These are phyloP conservation scores for Hedya salicella DNA, from an alignment of 2,888 invertebrate species.

Conservation along the genomic window DNA sequence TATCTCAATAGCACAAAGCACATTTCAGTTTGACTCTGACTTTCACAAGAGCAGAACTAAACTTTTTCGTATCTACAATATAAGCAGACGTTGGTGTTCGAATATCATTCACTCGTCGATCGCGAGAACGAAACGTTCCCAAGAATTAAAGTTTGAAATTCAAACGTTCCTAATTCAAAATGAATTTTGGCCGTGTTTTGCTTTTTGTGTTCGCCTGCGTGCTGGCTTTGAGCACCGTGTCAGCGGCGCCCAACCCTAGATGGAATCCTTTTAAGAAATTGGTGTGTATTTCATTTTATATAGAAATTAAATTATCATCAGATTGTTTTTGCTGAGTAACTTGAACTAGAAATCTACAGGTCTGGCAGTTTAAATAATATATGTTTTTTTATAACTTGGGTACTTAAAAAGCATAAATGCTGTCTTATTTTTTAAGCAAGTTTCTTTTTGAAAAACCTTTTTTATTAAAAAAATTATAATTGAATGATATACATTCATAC, in stretches of 20 bases:
- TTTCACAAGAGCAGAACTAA: not conserved
- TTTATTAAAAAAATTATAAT: no score
- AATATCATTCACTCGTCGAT: constrained; percentile 39
- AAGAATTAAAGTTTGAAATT: constrained; percentile 19
- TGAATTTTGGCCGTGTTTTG: constrained; percentile 62
- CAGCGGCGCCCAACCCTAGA: constrained; percentile 56
- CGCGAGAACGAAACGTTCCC: constrained; percentile 6
- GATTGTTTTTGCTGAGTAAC: no score
- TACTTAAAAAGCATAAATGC: no score
- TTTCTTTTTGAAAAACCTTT: no score
- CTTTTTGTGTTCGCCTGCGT: constrained; percentile 62
- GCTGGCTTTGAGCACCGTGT: constrained; percentile 51
- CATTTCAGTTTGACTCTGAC: constrained; percentile 1
- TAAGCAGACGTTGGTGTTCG: constrained; percentile 14
- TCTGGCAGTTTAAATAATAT: no score
- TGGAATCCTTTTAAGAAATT: constrained; percentile 63
- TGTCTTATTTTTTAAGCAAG: no score
- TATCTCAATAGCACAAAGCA: not conserved
- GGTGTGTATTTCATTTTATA: constrained; percentile 47
- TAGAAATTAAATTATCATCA: no score
- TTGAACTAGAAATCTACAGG: no score
- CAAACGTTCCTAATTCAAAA: constrained; percentile 46
- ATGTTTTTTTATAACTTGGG: no score
- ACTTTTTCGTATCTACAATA: constrained; percentile 25
- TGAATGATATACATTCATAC: no score